Evolutionary conservation across 64 coral and sea anemone species (phyloP), one percentile per base, ranked within the genome.

Genomic region (Catalaphyllia jardinei): DNA sequence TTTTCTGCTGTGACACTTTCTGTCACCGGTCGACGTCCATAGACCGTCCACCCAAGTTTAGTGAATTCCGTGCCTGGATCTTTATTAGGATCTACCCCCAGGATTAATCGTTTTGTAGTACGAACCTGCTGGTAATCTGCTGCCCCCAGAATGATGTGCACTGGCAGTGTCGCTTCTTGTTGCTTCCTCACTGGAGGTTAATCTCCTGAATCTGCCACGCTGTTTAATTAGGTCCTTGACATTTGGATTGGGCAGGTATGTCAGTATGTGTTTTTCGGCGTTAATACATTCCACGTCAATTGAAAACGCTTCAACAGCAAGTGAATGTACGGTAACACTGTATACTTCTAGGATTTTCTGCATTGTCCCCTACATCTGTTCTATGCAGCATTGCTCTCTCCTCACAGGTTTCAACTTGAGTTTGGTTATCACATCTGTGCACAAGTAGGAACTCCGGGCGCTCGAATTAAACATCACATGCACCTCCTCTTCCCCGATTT

Each of bases 31-130:
- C 29, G 50, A 20, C 74, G 84, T 54, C 90, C 80, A 61, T 75
- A 20, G 79, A 89, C 30, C 3, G 79, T 79, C 94, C 90, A 96
- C n/a, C 90, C 90, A 14, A 92, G 31, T 60, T 65, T 82, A 0
- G 87, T 89, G 31, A 92, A 82, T 31, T 96, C 87, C 10, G 74
- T 90, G 31, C 90, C 90, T 10, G 94, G 87, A 25, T 89, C 90
- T 82, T 65, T 79, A 52, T 89, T 80, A 31, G 73, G 89, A 31
- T 95, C 80, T 11, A 49, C 20, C 2, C 94, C 94, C 63, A 89
- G 72, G 12, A 92, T 76, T 1, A 71, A 49, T 8, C 13, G 75
- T 28, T 88, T 79, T 20, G 89, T 85, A 39, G 80, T 75, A 2
- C 74, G 52, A 31, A 91, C 77, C 29, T 72, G 12, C 75, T 91